These are phyloP conservation scores for Dione juno DNA, from an alignment of 2,888 invertebrate species.

Conservation along the genomic window DNA sequence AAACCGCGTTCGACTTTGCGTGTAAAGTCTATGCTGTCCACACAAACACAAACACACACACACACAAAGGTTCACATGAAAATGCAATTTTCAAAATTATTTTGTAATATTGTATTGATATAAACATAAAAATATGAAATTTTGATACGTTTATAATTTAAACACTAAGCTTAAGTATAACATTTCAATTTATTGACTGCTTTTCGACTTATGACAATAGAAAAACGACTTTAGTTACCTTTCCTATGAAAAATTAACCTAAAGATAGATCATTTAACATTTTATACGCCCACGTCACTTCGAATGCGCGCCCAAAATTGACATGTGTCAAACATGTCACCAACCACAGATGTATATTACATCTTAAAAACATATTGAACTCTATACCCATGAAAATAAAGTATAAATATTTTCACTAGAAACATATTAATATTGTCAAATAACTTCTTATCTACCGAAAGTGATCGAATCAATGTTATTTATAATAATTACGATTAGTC, in stretches of 20 bases:
- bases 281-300: conserved; percentile 21
- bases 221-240: conserved; percentile 2
- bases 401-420: not conserved
- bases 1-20: too few species aligned
- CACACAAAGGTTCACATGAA: too few species aligned
- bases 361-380: conserved; percentile 22
- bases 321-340: conserved; percentile 72
- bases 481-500: conserved; percentile 40
- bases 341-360: conserved; percentile 37
- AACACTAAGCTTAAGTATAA: not conserved
- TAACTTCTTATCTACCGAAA: conserved; percentile 49
- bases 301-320: conserved; percentile 63
- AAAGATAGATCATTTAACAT: conserved; percentile 19
- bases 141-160: not conserved
- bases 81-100: too few species aligned
- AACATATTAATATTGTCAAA: conserved; percentile 10
- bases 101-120: too few species aligned
- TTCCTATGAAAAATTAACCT: conserved; percentile 1
- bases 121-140: too few species aligned
- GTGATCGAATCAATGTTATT: conserved; percentile 46
- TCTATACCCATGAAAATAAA: conserved; percentile 29
- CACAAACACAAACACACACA: too few species aligned
- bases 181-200: not conserved
- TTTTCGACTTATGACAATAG: not conserved
- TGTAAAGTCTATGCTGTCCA: too few species aligned